These are phyloP conservation scores for Caenorhabditis wallacei DNA, from an alignment of 2,888 invertebrate genomes.

Conservation along the genomic window DNA sequence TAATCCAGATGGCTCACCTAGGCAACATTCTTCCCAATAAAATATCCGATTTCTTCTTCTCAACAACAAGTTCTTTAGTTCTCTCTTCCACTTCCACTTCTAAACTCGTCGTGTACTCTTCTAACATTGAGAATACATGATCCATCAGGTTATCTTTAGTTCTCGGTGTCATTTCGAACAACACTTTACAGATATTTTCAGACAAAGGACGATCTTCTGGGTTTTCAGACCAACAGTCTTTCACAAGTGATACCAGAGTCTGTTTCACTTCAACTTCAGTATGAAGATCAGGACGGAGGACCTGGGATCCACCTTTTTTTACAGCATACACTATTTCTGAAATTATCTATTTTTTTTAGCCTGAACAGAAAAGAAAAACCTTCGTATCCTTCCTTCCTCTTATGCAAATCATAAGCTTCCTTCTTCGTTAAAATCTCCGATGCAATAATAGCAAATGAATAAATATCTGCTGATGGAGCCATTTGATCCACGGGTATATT, in stretches of 20 bases:
- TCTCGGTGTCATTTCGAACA: slow-evolving; percentile 60
- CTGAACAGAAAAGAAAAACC: slow-evolving; percentile 46
- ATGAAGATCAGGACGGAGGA: slow-evolving; percentile 69
- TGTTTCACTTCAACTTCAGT: slow-evolving; percentile 57
- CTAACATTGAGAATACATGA: slow-evolving; percentile 80
- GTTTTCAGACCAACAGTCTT: slow-evolving; percentile 78
- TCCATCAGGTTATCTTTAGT: slow-evolving; percentile 77
- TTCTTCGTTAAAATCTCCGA: slow-evolving; percentile 79
- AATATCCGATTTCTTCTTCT: slow-evolving; percentile 80
- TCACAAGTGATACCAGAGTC: slow-evolving; percentile 67
- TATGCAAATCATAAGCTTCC: slow-evolving; percentile 74
- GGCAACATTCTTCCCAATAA: slow-evolving; percentile 79
- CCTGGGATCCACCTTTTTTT: slow-evolving; percentile 69
- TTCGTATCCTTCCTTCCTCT: slow-evolving; percentile 70
- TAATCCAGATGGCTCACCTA: slow-evolving; percentile 40
- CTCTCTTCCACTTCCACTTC: slow-evolving; percentile 78
- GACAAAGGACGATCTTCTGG: slow-evolving; percentile 73
- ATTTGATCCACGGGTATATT: slow-evolving; percentile 15
- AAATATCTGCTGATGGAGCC: slow-evolving; percentile 75
- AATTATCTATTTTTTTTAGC: neutral
- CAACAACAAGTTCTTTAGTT: slow-evolving; percentile 76
- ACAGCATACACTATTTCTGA: slow-evolving; percentile 66
- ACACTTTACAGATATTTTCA: slow-evolving; percentile 51
- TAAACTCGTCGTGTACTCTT: slow-evolving; percentile 77
- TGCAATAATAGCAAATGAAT: slow-evolving; percentile 79